A percentile compares a stretch with the other conserved stretches of the same genome.
phyloP scores from a whole-genome alignment of 2,113 vertebrate species.

The Nothocercus julius region DNA sequence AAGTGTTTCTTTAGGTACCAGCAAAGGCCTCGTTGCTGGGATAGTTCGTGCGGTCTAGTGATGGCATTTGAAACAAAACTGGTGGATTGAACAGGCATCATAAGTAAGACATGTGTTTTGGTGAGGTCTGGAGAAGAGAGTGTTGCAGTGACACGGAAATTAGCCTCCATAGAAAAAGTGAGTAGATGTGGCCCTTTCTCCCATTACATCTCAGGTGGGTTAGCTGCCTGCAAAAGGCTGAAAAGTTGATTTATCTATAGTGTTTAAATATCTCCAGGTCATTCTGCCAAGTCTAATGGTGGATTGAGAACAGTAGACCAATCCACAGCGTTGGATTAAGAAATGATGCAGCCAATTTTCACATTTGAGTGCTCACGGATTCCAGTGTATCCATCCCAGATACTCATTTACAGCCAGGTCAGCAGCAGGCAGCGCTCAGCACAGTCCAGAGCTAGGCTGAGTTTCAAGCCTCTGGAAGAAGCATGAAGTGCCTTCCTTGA shows the following conservation, averaged over 20 bases:
- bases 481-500: background rate
- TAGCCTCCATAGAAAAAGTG: background rate
- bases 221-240: background rate
- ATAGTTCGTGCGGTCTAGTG: background rate
- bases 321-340: background rate
- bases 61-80: background rate
- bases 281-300: background rate
- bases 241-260: background rate
- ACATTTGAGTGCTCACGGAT: background rate
- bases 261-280: background rate
- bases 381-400: background rate
- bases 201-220: background rate
- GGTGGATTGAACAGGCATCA: background rate
- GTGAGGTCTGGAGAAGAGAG: background rate
- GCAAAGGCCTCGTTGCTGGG: background rate
- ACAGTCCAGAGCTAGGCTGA: background rate
- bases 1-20: background rate
- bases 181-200: background rate
- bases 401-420: background rate
- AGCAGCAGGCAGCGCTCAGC: background rate
- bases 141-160: background rate
- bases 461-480: background rate
- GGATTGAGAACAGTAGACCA: background rate
- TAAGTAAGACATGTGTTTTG: rapidly evolving
- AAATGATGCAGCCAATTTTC: background rate